A percentile compares a stretch with the other conserved stretches of the same genome.
phyloP scores from a whole-genome alignment of 2,888 invertebrate genomes.

The Synanthedon formicaeformis region DNA sequence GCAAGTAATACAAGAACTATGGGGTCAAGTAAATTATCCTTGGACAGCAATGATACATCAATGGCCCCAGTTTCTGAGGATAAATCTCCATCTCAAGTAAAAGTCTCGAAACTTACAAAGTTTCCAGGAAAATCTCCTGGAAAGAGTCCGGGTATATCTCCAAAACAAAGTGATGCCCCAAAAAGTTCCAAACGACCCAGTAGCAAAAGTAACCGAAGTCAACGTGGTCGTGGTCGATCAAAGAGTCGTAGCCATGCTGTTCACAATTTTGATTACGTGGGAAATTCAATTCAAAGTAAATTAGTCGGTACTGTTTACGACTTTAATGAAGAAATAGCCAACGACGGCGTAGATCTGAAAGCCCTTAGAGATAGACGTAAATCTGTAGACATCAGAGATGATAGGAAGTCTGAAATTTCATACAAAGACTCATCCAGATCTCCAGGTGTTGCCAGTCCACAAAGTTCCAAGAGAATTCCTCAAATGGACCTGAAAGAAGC shows the following conservation, averaged over 20 bases:
- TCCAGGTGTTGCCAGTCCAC: slow-evolving; percentile 69
- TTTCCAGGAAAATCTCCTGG: slow-evolving; percentile 77
- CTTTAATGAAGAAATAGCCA: slow-evolving; percentile 85
- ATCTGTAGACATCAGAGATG: slow-evolving; percentile 76
- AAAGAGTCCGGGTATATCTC: slow-evolving; percentile 78
- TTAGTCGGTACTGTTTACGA: slow-evolving; percentile 90
- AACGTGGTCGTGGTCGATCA: slow-evolving; percentile 62
- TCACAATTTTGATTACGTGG: slow-evolving; percentile 52
- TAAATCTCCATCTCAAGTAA: slow-evolving; percentile 34
- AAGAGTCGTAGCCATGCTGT: slow-evolving; percentile 46
- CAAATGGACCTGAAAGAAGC: slow-evolving; percentile 54
- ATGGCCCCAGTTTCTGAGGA: slow-evolving; percentile 37
- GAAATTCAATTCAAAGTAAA: slow-evolving; percentile 82
- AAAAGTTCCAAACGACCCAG: slow-evolving; percentile 46
- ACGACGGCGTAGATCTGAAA: slow-evolving; percentile 80
- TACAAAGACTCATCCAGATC: slow-evolving; percentile 70
- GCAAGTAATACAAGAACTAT: slow-evolving; percentile 31
- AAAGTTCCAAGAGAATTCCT: slow-evolving; percentile 35
- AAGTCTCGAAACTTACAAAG: slow-evolving; percentile 71
- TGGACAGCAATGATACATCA: slow-evolving; percentile 45
- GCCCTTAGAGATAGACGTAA: slow-evolving; percentile 83
- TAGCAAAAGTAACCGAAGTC: slow-evolving; percentile 51
- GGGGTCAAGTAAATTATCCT: slow-evolving; percentile 31
- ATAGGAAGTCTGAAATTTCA: slow-evolving; percentile 67
- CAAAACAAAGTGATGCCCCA: slow-evolving; percentile 68